Evolutionary conservation across 2,797 vertebrate genomes (phyloP).

Genomic region (Acipenser oxyrinchus): DNA sequence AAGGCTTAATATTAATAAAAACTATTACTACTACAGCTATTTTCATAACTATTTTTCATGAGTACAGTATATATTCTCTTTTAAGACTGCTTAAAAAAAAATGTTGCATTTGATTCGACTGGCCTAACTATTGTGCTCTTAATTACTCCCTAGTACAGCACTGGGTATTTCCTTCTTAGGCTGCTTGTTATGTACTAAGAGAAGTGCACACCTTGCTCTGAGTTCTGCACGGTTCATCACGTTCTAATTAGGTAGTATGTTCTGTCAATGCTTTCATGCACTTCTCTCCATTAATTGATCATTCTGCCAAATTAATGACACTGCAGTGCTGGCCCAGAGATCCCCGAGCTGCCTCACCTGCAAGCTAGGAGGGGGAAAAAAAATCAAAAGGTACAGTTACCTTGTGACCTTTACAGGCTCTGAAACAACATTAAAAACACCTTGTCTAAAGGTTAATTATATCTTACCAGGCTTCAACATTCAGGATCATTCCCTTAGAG

Average conservation of each 20-base stretch:
- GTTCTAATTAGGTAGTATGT: constrained; percentile 57
- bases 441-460: constrained; percentile 30
- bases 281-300: constrained; percentile 57
- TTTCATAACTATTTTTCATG: too few species aligned
- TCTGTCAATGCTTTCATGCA: constrained; percentile 55
- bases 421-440: constrained; percentile 17
- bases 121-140: too few species aligned
- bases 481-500: constrained; percentile 17
- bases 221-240: constrained; percentile 47
- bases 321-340: constrained; percentile 30
- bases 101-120: too few species aligned
- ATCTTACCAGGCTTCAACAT: constrained; percentile 17
- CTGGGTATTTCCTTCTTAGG: background rate
- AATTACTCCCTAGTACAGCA: too few species aligned
- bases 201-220: constrained; percentile 34
- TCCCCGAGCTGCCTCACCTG: constrained; percentile 37
- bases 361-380: constrained; percentile 20
- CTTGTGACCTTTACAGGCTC: constrained; percentile 13
- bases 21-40: too few species aligned
- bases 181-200: constrained; percentile 6
- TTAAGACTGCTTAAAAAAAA: too few species aligned
- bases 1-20: too few species aligned
- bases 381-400: constrained; percentile 29
- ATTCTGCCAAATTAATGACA: constrained; percentile 52
- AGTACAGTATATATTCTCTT: too few species aligned